Percentiles rank a stretch among this genome's conserved stretches.
Evolutionary conservation across 2,113 vertebrate genomes (phyloP).

Genomic region (Erpornis zantholeuca): DNA sequence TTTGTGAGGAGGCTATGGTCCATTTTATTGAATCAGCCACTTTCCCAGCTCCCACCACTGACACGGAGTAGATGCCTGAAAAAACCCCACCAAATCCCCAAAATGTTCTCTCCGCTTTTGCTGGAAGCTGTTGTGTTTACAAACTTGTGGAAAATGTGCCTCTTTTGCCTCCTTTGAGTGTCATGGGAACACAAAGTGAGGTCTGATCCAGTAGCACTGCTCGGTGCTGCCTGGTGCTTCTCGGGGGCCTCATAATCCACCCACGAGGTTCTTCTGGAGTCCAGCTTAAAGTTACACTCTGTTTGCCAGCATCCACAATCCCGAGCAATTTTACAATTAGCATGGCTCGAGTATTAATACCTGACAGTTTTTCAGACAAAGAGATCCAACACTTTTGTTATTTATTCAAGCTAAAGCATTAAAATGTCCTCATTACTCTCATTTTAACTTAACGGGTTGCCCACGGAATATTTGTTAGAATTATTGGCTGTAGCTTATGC

Average conservation of each 20-base stretch:
- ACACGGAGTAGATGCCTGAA: neutral
- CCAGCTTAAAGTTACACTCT: neutral
- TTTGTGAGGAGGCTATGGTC: neutral
- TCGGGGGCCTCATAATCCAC: neutral
- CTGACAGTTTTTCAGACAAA: neutral
- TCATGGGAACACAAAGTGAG: neutral
- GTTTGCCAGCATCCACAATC: neutral
- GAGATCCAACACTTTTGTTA: neutral
- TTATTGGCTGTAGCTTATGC: neutral
- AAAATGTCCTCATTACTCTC: neutral
- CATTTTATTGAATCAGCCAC: neutral
- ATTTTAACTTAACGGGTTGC: neutral
- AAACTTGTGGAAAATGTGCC: slow-evolving; percentile 22
- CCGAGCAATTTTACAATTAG: neutral
- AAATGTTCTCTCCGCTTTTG: neutral
- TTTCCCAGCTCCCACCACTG: slow-evolving; percentile 17
- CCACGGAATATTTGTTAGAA: neutral
- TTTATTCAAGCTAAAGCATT: neutral
- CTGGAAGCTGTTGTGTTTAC: slow-evolving; percentile 28
- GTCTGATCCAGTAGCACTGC: neutral
- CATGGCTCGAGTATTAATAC: neutral
- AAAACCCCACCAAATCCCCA: neutral
- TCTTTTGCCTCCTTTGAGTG: neutral
- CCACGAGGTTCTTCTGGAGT: neutral
- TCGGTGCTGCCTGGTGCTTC: neutral